Base-by-base conservation (phyloP, 2,113 vertebrate genomes). In the Dascyllus trimaculatus region DNA sequence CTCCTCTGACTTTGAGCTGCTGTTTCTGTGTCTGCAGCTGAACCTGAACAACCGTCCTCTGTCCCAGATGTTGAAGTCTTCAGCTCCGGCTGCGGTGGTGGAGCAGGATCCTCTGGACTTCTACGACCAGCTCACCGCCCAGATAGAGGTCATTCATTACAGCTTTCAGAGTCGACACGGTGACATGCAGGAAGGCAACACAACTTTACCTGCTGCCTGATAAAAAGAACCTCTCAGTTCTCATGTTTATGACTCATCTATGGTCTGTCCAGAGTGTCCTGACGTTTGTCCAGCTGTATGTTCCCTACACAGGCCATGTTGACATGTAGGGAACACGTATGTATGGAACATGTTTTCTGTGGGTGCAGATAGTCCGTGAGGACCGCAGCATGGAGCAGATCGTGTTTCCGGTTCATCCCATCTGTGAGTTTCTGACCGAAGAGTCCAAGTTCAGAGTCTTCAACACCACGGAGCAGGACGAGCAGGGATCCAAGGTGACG, bases 351-450 rank as follows among this genome's bases (percentile, higher is more conserved):
- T 29, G 29, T 29, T 29, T 5, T 29, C 29, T 48, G 4, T 43
- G 64, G n/a, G 21, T 60, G 11, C 84, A 99, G 98, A 99, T 99
- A 1, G 98, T 99, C 22, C 95, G 98, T 10, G 95, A 97, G 51
- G 98, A 99, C 85, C 96, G 97, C 60, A 98, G 96, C 93, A 99
- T 99, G 98, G 98, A 99, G 94, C 97, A 99, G 95, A 99, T 99
- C 0, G 97, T 99, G 78, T 99, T 98, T 80, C 97, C 98, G 0
- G 95, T 99, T 80, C 97, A 98, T 0, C 95, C 93, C 61, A 98
- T 99, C 95, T 99, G 98, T 0, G 96, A 99, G 85, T 99, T 96
- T 85, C 93, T 99, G 82, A 99, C 97, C 0, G 96, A 96, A 88
- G 98, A 99, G 88, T 99, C 98, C 14, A 98, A 99, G 92, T 84